phyloP scores from a whole-genome alignment of 2,113 vertebrate genomes.

The Sialia sialis region DNA sequence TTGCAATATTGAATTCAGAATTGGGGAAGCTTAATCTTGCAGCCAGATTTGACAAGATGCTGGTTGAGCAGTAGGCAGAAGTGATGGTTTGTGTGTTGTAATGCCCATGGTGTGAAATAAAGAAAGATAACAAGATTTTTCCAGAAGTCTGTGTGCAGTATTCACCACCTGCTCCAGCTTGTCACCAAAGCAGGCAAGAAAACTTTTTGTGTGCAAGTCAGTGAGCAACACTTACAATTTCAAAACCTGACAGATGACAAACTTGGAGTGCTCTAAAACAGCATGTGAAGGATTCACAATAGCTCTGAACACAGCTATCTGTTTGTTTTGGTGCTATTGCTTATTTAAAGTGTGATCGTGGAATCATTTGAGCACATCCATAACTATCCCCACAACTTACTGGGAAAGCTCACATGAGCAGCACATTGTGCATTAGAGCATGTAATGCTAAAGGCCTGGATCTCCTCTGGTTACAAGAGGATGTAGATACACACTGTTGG shows the following conservation, averaged over 20 bases:
- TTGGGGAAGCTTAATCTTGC: slow-evolving; percentile 75
- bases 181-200: neutral
- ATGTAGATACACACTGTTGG: neutral
- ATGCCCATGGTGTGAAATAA: slow-evolving; percentile 47
- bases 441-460: neutral
- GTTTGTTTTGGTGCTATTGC: neutral
- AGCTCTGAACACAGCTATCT: neutral
- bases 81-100: slow-evolving; percentile 45
- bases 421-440: neutral
- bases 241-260: neutral
- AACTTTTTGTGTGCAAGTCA: neutral
- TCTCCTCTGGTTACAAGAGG: neutral
- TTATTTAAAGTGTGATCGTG: neutral
- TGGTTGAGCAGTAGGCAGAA: slow-evolving; percentile 63
- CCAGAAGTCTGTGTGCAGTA: slow-evolving; percentile 30
- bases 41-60: slow-evolving; percentile 75
- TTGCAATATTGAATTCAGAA: slow-evolving; percentile 77
- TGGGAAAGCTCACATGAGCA: neutral
- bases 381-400: neutral
- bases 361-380: neutral
- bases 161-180: neutral
- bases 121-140: slow-evolving; percentile 32
- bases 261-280: neutral
- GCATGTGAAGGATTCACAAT: neutral
- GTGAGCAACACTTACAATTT: neutral